These are phyloP conservation scores for Neomorphus geoffroyi DNA, from an alignment of 2,797 vertebrate species.

Conservation along the genomic window DNA sequence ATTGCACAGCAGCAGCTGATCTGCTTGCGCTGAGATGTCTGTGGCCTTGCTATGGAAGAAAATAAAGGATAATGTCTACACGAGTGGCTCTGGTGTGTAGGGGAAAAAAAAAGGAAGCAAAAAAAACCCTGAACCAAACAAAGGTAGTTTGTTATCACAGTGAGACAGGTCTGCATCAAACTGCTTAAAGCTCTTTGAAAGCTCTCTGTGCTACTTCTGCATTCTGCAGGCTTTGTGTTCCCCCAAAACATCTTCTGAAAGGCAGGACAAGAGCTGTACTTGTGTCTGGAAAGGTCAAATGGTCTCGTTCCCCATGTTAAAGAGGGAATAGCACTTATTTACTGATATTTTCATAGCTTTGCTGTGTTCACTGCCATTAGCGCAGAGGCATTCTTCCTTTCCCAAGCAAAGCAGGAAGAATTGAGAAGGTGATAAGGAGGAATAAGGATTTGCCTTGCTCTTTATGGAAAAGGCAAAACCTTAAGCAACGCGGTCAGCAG, in stretches of 20 bases:
- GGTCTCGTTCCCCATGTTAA: not conserved
- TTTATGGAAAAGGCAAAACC: not conserved
- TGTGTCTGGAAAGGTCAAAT: not conserved
- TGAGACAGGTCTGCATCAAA: not conserved
- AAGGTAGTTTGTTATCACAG: not conserved
- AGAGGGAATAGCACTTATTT: not conserved
- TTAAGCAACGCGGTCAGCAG: not conserved
- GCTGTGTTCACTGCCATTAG: not conserved
- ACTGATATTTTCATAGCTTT: not conserved
- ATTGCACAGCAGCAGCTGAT: not conserved
- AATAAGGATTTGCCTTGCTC: not conserved
- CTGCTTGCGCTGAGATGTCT: not conserved
- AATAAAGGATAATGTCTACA: not conserved
- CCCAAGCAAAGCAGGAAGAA: not conserved
- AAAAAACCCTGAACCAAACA: not conserved
- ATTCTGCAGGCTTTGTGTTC: not conserved
- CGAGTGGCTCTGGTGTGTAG: not conserved
- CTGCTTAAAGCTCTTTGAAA: not conserved
- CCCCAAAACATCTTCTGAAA: not conserved
- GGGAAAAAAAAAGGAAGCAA: not conserved
- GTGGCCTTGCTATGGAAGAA: not conserved
- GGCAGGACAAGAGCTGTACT: not conserved
- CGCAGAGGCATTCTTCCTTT: not conserved
- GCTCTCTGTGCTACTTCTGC: not conserved
- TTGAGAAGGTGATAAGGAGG: not conserved